Conservation (phyloP, 2,888 invertebrate genomes). For the Dasysyrphus albostriatus region DNA sequence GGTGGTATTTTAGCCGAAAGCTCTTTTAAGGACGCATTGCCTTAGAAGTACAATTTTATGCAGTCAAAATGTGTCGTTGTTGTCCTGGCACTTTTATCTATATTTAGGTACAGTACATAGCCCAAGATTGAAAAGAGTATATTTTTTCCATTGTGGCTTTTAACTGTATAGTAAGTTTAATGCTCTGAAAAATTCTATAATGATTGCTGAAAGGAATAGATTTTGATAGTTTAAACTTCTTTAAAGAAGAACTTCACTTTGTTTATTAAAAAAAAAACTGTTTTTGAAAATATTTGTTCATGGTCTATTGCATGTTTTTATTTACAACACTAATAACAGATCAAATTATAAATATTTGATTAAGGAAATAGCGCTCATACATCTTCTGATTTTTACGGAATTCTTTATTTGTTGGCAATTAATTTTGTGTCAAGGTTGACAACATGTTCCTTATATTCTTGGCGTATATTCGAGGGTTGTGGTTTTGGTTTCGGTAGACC, state of each 20-base stretch:
- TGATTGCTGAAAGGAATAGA: constrained; percentile 7
- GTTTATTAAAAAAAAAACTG: not conserved
- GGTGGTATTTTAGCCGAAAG: not conserved
- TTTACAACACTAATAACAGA: too few relatives aligned
- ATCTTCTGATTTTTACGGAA: too few relatives aligned
- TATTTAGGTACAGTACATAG: constrained; percentile 7
- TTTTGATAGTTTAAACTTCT: not conserved
- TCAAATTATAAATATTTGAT: too few relatives aligned
- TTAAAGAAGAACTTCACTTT: too few relatives aligned
- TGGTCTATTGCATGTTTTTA: not conserved
- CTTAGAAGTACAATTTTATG: constrained; percentile 31
- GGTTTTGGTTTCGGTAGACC: too few relatives aligned
- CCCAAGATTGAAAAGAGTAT: not conserved
- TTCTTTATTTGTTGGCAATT: too few relatives aligned
- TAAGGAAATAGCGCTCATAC: too few relatives aligned
- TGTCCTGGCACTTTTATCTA: constrained; percentile 26
- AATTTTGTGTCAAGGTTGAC: too few relatives aligned
- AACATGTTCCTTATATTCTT: too few relatives aligned
- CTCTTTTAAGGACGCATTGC: constrained; percentile 17
- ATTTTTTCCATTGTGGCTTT: not conserved
- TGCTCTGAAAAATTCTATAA: not conserved
- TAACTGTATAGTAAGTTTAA: not conserved
- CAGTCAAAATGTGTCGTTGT: constrained; percentile 40
- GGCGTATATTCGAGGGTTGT: too few relatives aligned
- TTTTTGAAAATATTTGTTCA: not conserved